Base-by-base conservation (phyloP, 2,888 invertebrate species). In the Plusia festucae region DNA sequence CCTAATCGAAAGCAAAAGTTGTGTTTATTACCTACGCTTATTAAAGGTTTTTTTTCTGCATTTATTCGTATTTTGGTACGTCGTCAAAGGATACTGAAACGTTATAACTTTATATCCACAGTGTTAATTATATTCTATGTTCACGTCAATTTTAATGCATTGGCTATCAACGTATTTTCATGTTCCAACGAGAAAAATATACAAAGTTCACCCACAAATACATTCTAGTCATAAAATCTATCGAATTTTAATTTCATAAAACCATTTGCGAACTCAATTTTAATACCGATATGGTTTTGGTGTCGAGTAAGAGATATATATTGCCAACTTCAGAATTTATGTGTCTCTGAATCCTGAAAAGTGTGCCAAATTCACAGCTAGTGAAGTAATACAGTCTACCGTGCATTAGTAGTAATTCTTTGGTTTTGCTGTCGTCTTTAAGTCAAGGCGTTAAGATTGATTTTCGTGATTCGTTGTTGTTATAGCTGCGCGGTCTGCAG, bases 251-350 rank as follows among this genome's bases (percentile, higher is more conserved):
- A 74, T 78, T 69, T 49, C 34, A 73, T 67, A 58, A 73, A 73
- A 67, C 73, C 60, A 59, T 78, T 78, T 63, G 34, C 30, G 51
- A 60, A 70, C 57, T 59, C 56, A 52, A 68, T 68, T 68, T 63
- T 68, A 68, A 75, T 76, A 73, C 71, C 73, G 79, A 79, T 71
- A 69, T 72, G 60, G 79, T 61, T 75, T 57, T 24, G 51, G 64
- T 72, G 68, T 70, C 68, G 51, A 66, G 40, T 68, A 34, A 66
- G 40, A 32, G 58, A 65, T 56, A 76, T 81, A 68, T 70, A 67
- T 67, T 65, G 76, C 76, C 59, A 61, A 79, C 58, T 68, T 68
- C n/a, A 44, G 61, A 68, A 79, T 79, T 79, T 81, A 79, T 81
- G 55, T 27, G 24, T 46, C 44, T 68, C 53, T 40, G 51, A 58